Evolutionary conservation across 1,140 invertebrate species (phyloP), one percentile per base, ranked within the genome.

Genomic region (Cepaea nemoralis): DNA sequence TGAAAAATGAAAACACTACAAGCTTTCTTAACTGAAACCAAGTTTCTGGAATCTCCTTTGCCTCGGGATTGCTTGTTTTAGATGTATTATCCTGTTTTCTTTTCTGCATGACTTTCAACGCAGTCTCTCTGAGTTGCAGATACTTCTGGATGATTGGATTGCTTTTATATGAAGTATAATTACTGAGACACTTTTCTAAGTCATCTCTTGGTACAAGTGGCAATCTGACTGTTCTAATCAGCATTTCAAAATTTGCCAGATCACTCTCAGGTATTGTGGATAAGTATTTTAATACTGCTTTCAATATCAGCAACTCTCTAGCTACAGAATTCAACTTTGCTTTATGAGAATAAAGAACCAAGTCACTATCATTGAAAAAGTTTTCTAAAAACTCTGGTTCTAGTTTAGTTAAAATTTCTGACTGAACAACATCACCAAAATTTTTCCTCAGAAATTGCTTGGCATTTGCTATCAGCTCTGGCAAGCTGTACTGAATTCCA

Each of bases 1-100:
- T 19, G 27, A 24, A 33, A 48, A 50, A 1, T 14, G 33, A 27
- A 45, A 69, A 78, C 16, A 22, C 48, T 12, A 55, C 50, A 22
- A 42, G 33, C 45, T 69, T 78, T 78, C 77, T 42, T 31, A 1
- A 3, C 0, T 31, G 45, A 40, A 78, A 69, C 77, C 77, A 78
- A 0, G 63, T 8, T 19, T 45, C 77, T 27, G 77, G 77, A n/a
- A 78, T 42, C 16, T 63, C 55, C 24, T 35, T n/a, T n/a, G n/a
- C n/a, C n/a, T n/a, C n/a, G n/a, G n/a, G 16, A 19, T 14, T 39
- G 19, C 12, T 35, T 1, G 39, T 31, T 12, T 35, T 22, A 5
- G 10, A 33, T 22, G 40, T 42, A 48, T 31, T 0, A 31, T 59
- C 39, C 33, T 69, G 37, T n/a, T 45, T 45, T 19, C 39, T 35